Evolutionary conservation across 2,797 vertebrate genomes (phyloP).

Genomic region (Balearica regulorum): DNA sequence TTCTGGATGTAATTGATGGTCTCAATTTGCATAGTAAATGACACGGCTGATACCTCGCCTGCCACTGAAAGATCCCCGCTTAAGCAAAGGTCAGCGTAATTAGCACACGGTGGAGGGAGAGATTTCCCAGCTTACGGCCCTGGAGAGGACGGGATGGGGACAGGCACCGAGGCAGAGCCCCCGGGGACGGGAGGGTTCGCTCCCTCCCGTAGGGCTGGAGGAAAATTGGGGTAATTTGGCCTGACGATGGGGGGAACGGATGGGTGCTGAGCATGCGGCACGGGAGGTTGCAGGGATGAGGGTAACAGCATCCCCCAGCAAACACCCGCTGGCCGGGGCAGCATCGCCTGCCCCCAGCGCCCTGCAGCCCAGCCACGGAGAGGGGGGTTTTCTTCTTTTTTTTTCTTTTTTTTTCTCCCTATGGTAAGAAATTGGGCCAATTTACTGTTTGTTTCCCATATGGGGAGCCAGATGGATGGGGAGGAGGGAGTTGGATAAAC

Average conservation of each 20-base stretch:
- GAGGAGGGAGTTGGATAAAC: conserved; percentile 59
- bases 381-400: no score
- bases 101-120: neutral
- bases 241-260: neutral
- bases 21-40: conserved; percentile 68
- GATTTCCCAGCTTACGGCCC: neutral
- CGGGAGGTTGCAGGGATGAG: neutral
- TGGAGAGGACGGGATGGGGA: neutral
- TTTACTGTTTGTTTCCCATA: conserved; percentile 52
- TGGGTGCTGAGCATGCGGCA: neutral
- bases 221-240: neutral
- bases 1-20: conserved; percentile 58
- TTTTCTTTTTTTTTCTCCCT: neutral
- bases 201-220: accelerated
- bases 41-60: conserved; percentile 38
- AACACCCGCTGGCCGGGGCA: accelerated
- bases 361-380: accelerated
- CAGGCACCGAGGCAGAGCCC: neutral
- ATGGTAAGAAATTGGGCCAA: conserved; percentile 52
- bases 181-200: accelerated
- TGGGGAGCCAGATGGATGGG: conserved; percentile 75
- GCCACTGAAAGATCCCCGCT: conserved; percentile 34
- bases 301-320: neutral
- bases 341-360: accelerated
- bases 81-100: conserved; percentile 58